Base-by-base conservation (phyloP, 2,797 vertebrate species). In the Paguma larvata region DNA sequence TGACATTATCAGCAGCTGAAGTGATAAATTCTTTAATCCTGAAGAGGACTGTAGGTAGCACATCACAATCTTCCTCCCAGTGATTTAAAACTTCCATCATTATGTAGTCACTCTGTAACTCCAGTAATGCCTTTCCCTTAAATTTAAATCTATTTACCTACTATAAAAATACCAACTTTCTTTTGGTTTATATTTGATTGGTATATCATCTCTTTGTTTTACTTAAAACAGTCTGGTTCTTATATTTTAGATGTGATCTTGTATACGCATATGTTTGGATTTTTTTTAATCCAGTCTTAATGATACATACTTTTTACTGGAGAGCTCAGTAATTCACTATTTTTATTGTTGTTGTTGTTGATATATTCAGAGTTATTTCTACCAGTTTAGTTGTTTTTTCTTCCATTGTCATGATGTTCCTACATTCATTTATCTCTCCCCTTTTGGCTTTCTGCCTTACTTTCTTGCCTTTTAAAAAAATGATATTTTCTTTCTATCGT, bases 221-320 rank as follows among this genome's bases (percentile, higher is more conserved):
- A 23, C 21, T 44, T 79, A 88, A 80, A 80, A 53, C 2, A 23
- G 62, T 62, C 72, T 80, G 6, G 51, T 80, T 9, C 13, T 41
- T 85, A 11, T 73, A 13, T 79, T 93, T 84, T 91, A 85, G 56
- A 85, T 56, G 41, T 56, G 46, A 63, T 94, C 56, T 32, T 85
- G 4, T 41, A 38, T 85, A 18, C 6, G 19, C 19, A 70, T 44
- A 53, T 11, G 6, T 18, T 92, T 94, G 68, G 23, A 51, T 75
- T 48, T 34, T 51, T 86, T 62, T 19, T 48, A 86, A 95, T 78
- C 4, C 16, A 53, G 30, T 46, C 67, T 59, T 91, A 30, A 44
- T 91, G 41, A 27, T 34, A 41, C 56, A 14, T 41, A 72, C 34
- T 32, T 85, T 72, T 73, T 73, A 80, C 13, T 34, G 25, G 34